Evolutionary conservation across 2,888 invertebrate species (phyloP).

Genomic region (Sympetrum striolatum): DNA sequence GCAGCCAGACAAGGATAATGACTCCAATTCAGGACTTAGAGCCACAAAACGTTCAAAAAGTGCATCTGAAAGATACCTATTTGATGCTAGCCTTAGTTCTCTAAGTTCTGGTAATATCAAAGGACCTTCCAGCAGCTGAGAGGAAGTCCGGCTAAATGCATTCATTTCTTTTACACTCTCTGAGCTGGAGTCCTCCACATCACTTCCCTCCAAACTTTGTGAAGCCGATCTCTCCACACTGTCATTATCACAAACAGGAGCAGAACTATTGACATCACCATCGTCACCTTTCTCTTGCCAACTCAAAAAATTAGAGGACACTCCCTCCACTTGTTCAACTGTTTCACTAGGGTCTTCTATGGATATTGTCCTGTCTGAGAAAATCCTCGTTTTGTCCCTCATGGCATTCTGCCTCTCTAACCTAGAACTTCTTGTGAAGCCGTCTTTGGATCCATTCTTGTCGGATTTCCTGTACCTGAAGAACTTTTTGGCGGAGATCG

Average conservation of each 20-base stretch:
- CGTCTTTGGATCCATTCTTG: conserved; percentile 18
- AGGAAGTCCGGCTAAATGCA: not conserved
- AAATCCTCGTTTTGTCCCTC: not conserved
- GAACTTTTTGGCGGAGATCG: not conserved
- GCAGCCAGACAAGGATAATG: conserved; percentile 70
- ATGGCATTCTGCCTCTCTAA: conserved; percentile 20
- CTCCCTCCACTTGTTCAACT: not conserved
- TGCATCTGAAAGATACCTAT: conserved; percentile 78
- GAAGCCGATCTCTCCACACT: not conserved
- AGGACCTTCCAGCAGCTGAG: conserved; percentile 7
- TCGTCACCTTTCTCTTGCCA: not conserved
- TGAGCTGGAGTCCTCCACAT: not conserved
- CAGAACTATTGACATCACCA: not conserved
- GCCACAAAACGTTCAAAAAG: conserved; percentile 71
- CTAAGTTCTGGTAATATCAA: conserved; percentile 62
- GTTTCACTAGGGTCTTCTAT: not conserved
- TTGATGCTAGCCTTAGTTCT: conserved; percentile 68
- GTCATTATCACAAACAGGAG: not conserved
- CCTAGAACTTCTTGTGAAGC: not conserved
- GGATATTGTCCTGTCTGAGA: not conserved
- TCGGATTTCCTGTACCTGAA: not conserved
- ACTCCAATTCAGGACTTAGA: conserved; percentile 67
- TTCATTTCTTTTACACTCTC: not conserved
- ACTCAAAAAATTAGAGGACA: not conserved
- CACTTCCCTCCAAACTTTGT: conserved; percentile 19